phyloP scores from a whole-genome alignment of 2,797 vertebrate genomes.

The Phalanger gymnotis region DNA sequence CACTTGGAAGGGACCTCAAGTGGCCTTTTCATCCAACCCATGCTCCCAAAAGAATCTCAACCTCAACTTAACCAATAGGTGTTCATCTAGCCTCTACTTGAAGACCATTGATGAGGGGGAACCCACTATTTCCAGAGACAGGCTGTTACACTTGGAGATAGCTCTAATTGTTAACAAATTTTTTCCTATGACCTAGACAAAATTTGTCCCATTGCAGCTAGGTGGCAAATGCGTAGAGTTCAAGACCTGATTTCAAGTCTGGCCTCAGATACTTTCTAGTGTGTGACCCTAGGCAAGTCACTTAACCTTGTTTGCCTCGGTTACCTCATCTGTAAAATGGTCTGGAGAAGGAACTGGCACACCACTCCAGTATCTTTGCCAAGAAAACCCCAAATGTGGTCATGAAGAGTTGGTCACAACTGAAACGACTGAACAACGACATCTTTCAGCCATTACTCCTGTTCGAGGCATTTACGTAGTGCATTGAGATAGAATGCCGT shows the following conservation, averaged over 20 bases:
- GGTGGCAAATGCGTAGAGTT: not conserved
- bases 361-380: not conserved
- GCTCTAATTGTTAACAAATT: not conserved
- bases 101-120: not conserved
- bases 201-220: not conserved
- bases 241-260: not conserved
- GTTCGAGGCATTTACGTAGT: not conserved
- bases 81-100: not conserved
- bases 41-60: not conserved
- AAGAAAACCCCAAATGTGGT: not conserved
- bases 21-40: not conserved
- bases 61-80: not conserved
- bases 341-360: not conserved
- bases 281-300: not conserved
- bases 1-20: not conserved
- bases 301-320: not conserved
- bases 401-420: not conserved
- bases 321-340: not conserved
- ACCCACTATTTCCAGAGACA: not conserved
- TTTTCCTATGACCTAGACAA: not conserved
- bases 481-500: not conserved
- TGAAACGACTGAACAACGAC: no score
- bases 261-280: not conserved
- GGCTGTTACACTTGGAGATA: not conserved
- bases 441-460: not conserved